Base-by-base conservation (phyloP, 2,888 invertebrate genomes). In the Caenorhabditis plicata region DNA sequence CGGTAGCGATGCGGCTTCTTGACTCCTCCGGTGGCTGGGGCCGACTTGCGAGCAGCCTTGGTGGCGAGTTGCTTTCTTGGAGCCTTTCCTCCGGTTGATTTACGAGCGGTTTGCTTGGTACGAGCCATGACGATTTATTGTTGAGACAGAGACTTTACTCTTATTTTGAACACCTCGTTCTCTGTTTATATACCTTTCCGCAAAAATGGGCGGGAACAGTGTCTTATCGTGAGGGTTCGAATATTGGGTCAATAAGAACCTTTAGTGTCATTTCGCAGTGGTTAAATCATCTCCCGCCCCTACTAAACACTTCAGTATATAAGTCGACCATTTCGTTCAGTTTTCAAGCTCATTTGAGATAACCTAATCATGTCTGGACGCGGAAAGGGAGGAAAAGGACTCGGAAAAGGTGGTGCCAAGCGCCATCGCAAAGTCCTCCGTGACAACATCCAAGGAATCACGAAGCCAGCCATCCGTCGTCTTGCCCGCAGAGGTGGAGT, bases 1-100 rank as follows among this genome's bases (percentile, higher is more conserved):
- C 87, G 89, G 84, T 92, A 92, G 86, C 92, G 89, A 88, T 92
- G 92, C 66, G 92, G 92, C 83, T 92, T 93, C 87, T 93, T 93
- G 58, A 71, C 66, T 46, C 71, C 92, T 75, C 92, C 92, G 74
- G 92, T 92, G 71, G 92, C 90, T 29, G 92, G 92, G 29, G 92
- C 92, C 64, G 90, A 90, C 85, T 92, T 92, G 84, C 92, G 88
- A 31, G 92, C 92, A 19, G 60, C 60, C 42, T 60, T 60, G 39
- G 54, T 50, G 50, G 54, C 54, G 26, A 54, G 27, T 31, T 60
- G 60, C 54, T 68, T 68, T 51, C 68, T 60, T 44, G 68, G 68
- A 38, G 68, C 68, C 65, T 68, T 68, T 65, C 68, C 68, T 68
- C 68, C 68, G 44, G 68, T 68, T 23, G 68, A 68, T 29, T 65